Conservation (phyloP, 2,113 vertebrate species). For the Phoxinus phoxinus region DNA sequence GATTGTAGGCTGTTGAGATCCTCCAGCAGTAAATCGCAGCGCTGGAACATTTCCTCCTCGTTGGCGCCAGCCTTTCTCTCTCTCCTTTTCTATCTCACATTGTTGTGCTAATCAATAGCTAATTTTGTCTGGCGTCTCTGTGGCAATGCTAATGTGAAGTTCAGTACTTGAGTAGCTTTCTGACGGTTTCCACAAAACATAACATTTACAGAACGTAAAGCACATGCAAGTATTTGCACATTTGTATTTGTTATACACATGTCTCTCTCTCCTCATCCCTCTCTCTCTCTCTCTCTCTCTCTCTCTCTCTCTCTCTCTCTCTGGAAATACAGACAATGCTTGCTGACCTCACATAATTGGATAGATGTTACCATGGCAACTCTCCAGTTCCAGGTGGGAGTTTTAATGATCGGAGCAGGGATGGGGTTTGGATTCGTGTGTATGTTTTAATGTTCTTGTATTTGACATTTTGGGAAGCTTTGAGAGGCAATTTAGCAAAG, state of each 20-base stretch:
- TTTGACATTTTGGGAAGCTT: not conserved
- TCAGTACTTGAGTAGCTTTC: slow-evolving; percentile 81
- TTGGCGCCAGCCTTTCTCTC: slow-evolving; percentile 70
- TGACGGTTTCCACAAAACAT: slow-evolving; percentile 95
- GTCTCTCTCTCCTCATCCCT: slow-evolving; percentile 66
- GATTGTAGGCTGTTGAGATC: slow-evolving; percentile 81
- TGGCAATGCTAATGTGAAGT: slow-evolving; percentile 95
- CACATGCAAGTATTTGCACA: slow-evolving; percentile 96
- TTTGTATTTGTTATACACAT: slow-evolving; percentile 83
- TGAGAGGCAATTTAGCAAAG: not conserved
- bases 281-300: not conserved
- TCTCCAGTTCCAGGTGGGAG: slow-evolving; percentile 59
- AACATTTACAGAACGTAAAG: slow-evolving; percentile 88
- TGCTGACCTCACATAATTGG: slow-evolving; percentile 88
- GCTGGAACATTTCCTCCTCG: slow-evolving; percentile 86
- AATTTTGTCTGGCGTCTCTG: slow-evolving; percentile 94
- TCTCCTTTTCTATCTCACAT: slow-evolving; percentile 6
- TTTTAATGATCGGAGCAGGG: slow-evolving; percentile 5
- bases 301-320: not conserved
- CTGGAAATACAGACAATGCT: slow-evolving; percentile 78
- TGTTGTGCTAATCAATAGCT: slow-evolving; percentile 94
- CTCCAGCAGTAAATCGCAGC: slow-evolving; percentile 91
- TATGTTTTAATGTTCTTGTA: not conserved
- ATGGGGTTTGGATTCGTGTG: not conserved
- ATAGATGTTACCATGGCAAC: slow-evolving; percentile 91